Evolutionary conservation across 1,140 invertebrate species (phyloP).

Genomic region (Drosophila chauvacae): DNA sequence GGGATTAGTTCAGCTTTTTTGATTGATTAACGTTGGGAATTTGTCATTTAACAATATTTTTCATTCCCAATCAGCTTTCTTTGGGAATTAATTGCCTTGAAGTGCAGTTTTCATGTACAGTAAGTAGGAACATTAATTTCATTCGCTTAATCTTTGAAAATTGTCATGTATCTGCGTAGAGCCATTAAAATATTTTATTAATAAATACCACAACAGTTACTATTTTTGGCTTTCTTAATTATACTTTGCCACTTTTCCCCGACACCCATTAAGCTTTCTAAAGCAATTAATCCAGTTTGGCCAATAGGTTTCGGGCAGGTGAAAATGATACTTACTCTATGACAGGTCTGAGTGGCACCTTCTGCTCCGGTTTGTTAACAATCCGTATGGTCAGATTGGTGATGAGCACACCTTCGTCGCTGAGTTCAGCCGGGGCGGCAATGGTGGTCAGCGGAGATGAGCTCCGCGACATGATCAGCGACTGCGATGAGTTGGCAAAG

Average conservation of each 20-base stretch:
- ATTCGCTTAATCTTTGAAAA: background rate
- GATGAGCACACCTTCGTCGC: constrained; percentile 87
- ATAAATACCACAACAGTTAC: background rate
- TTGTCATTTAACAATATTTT: background rate
- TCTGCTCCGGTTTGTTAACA: constrained; percentile 89
- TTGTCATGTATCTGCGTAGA: background rate
- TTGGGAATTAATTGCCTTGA: background rate
- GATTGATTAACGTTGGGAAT: background rate
- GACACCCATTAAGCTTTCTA: constrained; percentile 17
- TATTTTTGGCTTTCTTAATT: constrained; percentile 10
- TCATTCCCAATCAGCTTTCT: background rate
- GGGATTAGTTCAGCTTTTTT: background rate
- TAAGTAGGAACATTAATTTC: background rate
- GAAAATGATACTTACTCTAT: constrained; percentile 87
- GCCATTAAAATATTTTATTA: constrained; percentile 4
- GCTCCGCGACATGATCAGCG: constrained; percentile 65
- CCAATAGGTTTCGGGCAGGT: constrained; percentile 14
- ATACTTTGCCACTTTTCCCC: background rate
- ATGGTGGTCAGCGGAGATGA: constrained; percentile 57
- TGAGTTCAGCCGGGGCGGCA: constrained; percentile 59
- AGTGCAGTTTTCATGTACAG: background rate
- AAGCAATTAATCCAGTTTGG: constrained; percentile 18
- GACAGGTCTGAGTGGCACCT: constrained; percentile 86
- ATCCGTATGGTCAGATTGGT: constrained; percentile 94
- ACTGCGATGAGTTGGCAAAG: constrained; percentile 68